A percentile compares a stretch with the other conserved stretches of the same genome.
Evolutionary conservation across 2,797 vertebrate genomes (phyloP).

Genomic region (Cynodonichthys magdalenae): DNA sequence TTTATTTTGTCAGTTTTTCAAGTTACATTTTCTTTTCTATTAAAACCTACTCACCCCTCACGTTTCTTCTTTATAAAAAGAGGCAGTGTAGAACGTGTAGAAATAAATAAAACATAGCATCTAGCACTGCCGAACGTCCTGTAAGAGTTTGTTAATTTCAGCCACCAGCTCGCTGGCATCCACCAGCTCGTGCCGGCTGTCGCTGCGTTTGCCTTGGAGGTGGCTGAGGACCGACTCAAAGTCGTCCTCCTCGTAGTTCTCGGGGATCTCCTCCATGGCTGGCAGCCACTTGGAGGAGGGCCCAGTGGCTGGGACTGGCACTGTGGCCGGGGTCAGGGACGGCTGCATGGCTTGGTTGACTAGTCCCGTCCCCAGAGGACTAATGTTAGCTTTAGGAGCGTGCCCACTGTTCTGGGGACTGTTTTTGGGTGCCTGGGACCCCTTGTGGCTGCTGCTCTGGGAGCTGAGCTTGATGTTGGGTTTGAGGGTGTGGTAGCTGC

Average conservation of each 20-base stretch:
- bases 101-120: conserved; percentile 46
- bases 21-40: conserved; percentile 29
- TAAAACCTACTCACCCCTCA: conserved; percentile 50
- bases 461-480: conserved; percentile 74
- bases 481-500: conserved; percentile 77
- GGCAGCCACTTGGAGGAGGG: conserved; percentile 92
- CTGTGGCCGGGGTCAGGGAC: conserved; percentile 33
- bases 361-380: conserved; percentile 55
- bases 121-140: conserved; percentile 96
- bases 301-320: conserved; percentile 59
- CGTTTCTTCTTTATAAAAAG: conserved; percentile 35
- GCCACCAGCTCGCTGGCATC: conserved; percentile 98
- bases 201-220: conserved; percentile 85
- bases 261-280: conserved; percentile 98
- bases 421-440: conserved; percentile 59
- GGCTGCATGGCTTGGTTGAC: conserved; percentile 65
- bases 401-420: conserved; percentile 68
- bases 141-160: conserved; percentile 97
- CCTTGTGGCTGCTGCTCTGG: conserved; percentile 61
- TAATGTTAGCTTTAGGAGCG: conserved; percentile 49
- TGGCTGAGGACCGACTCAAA: conserved; percentile 94
- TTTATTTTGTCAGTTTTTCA: conserved; percentile 38
- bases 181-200: conserved; percentile 95
- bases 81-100: conserved; percentile 15
- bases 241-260: conserved; percentile 97